These are phyloP conservation scores for Acanthopagrus latus DNA, from an alignment of 2,797 vertebrate genomes.

Conservation along the genomic window DNA sequence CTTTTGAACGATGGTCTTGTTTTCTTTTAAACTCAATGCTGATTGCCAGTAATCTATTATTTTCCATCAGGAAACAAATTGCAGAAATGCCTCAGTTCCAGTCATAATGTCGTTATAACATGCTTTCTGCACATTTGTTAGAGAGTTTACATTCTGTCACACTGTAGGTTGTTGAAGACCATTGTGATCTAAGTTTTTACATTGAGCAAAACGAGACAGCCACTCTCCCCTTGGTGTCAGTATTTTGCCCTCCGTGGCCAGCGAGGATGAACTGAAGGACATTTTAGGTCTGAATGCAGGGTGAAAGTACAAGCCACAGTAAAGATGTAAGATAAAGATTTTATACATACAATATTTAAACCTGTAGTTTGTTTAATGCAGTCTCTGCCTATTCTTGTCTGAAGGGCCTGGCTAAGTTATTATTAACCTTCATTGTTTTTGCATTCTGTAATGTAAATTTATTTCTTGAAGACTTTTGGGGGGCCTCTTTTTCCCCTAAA, in stretches of 20 bases:
- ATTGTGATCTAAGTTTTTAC: slow-evolving; percentile 2
- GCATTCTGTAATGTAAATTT: slow-evolving; percentile 52
- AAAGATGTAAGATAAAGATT: slow-evolving; percentile 67
- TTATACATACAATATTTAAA: slow-evolving; percentile 70
- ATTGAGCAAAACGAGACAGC: slow-evolving; percentile 12
- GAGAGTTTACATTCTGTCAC: not conserved
- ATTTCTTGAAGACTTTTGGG: slow-evolving; percentile 62
- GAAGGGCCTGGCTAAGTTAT: slow-evolving; percentile 62
- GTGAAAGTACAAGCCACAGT: slow-evolving; percentile 43
- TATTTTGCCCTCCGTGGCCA: slow-evolving; percentile 35
- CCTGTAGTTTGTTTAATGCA: slow-evolving; percentile 61
- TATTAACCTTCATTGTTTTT: slow-evolving; percentile 61
- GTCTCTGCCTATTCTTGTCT: slow-evolving; percentile 54
- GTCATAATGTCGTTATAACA: slow-evolving; percentile 12
- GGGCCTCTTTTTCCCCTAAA: slow-evolving; percentile 55
- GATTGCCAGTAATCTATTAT: slow-evolving; percentile 7
- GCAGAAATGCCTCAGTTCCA: slow-evolving; percentile 26
- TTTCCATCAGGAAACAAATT: slow-evolving; percentile 11
- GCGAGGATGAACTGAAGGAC: slow-evolving; percentile 18
- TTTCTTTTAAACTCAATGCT: not conserved
- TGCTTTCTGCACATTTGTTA: slow-evolving; percentile 10
- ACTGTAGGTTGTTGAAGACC: slow-evolving; percentile 7
- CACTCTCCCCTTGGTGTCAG: slow-evolving; percentile 19
- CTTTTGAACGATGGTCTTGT: slow-evolving; percentile 1
- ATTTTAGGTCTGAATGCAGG: slow-evolving; percentile 46